Conservation (phyloP, 92 coral and sea anemone genomes). For the Diadumene lineata region DNA sequence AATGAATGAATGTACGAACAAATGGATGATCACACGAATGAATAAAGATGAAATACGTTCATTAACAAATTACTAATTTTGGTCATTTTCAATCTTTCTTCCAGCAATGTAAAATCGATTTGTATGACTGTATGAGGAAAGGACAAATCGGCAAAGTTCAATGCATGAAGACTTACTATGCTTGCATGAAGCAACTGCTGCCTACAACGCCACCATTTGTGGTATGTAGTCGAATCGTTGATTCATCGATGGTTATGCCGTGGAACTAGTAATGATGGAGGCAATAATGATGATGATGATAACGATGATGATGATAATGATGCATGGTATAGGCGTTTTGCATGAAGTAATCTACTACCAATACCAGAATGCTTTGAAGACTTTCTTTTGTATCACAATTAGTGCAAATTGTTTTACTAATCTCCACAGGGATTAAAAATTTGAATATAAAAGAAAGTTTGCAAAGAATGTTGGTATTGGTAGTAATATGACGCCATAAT, state of each 20-base stretch:
- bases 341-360: background rate
- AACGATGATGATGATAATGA: background rate
- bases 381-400: too few species aligned
- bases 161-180: slow-evolving; percentile 44
- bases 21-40: background rate
- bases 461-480: too few species aligned
- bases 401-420: too few species aligned
- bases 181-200: slow-evolving; percentile 47
- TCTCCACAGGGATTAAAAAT: too few species aligned
- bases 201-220: slow-evolving; percentile 61
- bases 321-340: background rate
- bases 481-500: too few species aligned
- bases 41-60: background rate
- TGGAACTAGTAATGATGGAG: background rate
- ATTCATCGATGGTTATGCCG: too few species aligned
- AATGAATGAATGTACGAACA: background rate
- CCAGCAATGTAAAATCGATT: slow-evolving; percentile 68
- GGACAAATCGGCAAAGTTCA: slow-evolving; percentile 12
- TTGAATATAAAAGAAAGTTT: too few species aligned
- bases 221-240: slow-evolving; percentile 32
- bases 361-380: too few species aligned
- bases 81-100: background rate
- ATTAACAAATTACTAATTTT: background rate
- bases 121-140: slow-evolving; percentile 43
- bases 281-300: background rate